A percentile compares a stretch with the other conserved stretches of the same genome.
Evolutionary conservation across 1,140 invertebrate genomes (phyloP).

Genomic region (Campoletis sonorensis): DNA sequence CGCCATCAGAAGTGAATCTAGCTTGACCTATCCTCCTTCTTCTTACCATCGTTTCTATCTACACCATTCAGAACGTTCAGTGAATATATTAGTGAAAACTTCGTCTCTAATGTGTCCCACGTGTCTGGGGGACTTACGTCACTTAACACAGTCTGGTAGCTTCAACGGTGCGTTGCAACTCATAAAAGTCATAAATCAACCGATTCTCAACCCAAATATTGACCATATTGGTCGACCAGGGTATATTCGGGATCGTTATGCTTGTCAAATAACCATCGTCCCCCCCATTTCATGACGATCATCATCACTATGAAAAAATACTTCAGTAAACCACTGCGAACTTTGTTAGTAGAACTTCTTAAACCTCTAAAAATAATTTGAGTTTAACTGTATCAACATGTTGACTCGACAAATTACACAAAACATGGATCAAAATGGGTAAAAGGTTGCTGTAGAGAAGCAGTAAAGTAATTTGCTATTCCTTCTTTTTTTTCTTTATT

Average conservation of each 20-base stretch:
- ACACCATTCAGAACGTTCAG: background rate
- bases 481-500: background rate
- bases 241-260: no score
- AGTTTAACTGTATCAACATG: no score
- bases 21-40: no score
- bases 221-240: no score
- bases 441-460: background rate
- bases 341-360: no score
- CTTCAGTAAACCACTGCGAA: no score
- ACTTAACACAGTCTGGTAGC: background rate
- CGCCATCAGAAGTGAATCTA: background rate
- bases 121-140: background rate
- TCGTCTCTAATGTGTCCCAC: background rate
- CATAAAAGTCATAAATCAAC: background rate
- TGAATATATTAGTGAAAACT: background rate
- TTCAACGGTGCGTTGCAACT: background rate
- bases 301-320: no score
- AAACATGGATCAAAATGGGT: background rate
- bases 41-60: background rate
- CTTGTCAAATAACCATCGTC: no score
- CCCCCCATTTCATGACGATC: no score
- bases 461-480: background rate
- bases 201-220: no score
- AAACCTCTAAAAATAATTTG: no score
- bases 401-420: background rate